Evolutionary conservation across 2,113 vertebrate genomes (phyloP).

Genomic region (Calonectris borealis): DNA sequence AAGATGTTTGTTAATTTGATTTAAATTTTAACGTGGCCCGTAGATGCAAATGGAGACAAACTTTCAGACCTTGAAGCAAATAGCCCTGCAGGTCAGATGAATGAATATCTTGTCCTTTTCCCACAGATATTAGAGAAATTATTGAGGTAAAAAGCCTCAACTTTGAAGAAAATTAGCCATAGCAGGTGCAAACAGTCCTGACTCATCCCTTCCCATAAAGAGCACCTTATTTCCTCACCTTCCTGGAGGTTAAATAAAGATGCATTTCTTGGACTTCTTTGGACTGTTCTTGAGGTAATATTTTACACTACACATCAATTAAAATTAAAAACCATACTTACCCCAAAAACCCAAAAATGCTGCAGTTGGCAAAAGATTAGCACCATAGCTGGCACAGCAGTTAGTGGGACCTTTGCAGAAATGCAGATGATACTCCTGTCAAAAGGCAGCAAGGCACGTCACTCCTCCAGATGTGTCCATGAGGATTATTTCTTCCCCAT

Average conservation of each 20-base stretch:
- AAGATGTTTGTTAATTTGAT: neutral
- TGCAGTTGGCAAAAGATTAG: neutral
- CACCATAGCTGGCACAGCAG: neutral
- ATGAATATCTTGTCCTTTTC: neutral
- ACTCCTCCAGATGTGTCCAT: neutral
- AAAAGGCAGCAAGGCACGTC: neutral
- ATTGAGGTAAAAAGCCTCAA: neutral
- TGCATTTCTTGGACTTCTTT: neutral
- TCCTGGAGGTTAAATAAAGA: neutral
- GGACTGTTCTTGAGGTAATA: neutral
- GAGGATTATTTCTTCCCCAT: neutral
- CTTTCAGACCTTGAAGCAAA: neutral
- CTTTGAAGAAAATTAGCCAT: neutral
- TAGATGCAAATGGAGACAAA: neutral
- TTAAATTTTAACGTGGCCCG: neutral
- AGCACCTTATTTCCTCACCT: neutral
- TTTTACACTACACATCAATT: neutral
- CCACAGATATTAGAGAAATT: neutral
- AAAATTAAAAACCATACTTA: neutral
- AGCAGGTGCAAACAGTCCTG: neutral
- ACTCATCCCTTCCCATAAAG: neutral
- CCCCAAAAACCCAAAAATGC: fast-evolving
- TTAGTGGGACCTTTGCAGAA: neutral
- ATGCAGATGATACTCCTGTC: neutral
- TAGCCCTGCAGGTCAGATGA: neutral